Percentiles rank a stretch among this genome's conserved stretches.
Conservation (phyloP, 2,797 vertebrate species). For the Meda fulgida region DNA sequence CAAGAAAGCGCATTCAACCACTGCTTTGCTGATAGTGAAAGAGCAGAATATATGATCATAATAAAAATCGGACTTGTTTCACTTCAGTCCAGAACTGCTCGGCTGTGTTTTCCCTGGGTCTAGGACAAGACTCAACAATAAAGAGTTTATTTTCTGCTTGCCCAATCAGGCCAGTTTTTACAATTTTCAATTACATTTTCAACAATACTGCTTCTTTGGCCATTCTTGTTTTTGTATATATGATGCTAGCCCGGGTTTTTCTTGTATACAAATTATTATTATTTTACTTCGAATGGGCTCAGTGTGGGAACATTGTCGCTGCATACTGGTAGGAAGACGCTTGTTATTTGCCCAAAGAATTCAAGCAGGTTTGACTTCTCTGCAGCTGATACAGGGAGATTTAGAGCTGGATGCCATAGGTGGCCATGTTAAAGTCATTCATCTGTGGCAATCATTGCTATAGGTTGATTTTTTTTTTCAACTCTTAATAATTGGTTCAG, state of each 20-base stretch:
- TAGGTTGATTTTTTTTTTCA: not conserved
- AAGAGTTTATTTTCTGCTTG: not conserved
- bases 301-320: not conserved
- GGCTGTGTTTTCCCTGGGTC: not conserved
- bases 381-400: not conserved
- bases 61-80: not conserved
- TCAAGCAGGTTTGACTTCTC: slow-evolving; percentile 10
- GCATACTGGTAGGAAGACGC: not conserved
- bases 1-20: slow-evolving; percentile 3
- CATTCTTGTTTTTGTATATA: not conserved
- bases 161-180: not conserved
- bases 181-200: not conserved
- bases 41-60: not conserved
- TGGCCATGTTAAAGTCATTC: not conserved
- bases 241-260: not conserved
- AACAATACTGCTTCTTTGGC: not conserved
- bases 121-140: not conserved
- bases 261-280: too few species aligned
- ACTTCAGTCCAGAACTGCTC: not conserved
- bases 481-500: not conserved
- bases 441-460: not conserved
- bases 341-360: not conserved
- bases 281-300: not conserved
- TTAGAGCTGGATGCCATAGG: not conserved
- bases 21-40: not conserved